Conservation (phyloP, 2,888 invertebrate species). For the Eupithecia dodoneata region DNA sequence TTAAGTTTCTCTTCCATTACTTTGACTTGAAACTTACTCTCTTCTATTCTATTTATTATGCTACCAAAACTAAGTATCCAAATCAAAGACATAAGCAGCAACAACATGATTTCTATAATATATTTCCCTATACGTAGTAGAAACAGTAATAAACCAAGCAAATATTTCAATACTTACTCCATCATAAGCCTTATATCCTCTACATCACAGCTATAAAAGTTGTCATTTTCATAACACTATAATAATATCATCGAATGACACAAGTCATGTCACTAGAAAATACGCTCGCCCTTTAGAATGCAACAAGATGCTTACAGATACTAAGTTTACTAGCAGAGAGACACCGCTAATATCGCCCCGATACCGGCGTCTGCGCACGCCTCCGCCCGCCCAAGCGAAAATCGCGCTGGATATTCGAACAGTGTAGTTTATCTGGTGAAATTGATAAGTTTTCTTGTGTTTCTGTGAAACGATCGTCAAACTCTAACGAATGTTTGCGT, state of each 20-base stretch:
- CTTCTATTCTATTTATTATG: not conserved
- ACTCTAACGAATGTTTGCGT: conserved; percentile 67
- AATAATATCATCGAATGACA: conserved; percentile 31
- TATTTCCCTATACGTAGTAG: not conserved
- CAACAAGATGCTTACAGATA: conserved; percentile 68
- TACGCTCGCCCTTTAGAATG: conserved; percentile 55
- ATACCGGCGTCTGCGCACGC: conserved; percentile 78
- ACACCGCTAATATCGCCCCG: conserved; percentile 69
- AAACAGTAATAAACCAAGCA: conserved; percentile 6
- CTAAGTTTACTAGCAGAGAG: conserved; percentile 65
- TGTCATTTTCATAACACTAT: conserved; percentile 20
- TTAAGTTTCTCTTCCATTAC: not conserved
- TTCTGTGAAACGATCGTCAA: conserved; percentile 51
- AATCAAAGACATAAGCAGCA: not conserved
- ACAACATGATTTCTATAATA: not conserved
- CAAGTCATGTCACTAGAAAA: conserved; percentile 33
- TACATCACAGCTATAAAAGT: conserved; percentile 7
- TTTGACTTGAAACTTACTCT: not conserved
- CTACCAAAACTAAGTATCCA: not conserved
- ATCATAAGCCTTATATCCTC: conserved; percentile 3
- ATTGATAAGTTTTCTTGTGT: conserved; percentile 45
- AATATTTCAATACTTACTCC: not conserved
- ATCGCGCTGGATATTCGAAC: conserved; percentile 39
- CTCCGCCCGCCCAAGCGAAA: conserved; percentile 74
- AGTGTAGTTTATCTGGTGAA: conserved; percentile 36